A percentile compares a stretch with the other conserved stretches of the same genome.
These are phyloP conservation scores for Agriotes lineatus DNA, from an alignment of 2,888 invertebrate genomes.

Conservation along the genomic window DNA sequence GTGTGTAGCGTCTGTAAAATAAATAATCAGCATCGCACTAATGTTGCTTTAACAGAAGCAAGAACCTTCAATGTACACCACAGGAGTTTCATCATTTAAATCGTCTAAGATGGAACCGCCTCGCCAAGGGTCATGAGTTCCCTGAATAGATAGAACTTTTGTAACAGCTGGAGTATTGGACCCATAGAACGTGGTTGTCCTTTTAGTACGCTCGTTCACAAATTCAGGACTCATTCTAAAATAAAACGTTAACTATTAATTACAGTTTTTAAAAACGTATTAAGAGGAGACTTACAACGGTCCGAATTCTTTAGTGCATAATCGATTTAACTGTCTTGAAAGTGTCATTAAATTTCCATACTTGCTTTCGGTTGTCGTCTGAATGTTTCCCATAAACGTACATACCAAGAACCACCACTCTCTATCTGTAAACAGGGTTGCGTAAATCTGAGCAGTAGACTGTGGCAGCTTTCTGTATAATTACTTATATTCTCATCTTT, in stretches of 20 bases:
- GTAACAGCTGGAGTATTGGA: conserved; percentile 12
- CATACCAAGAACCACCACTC: conserved; percentile 4
- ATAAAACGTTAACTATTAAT: too few relatives aligned
- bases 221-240: neutral
- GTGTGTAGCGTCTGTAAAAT: neutral
- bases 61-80: conserved; percentile 4
- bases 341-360: neutral
- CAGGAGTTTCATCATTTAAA: conserved; percentile 16
- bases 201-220: neutral
- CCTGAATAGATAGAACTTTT: conserved; percentile 24
- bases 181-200: conserved; percentile 3
- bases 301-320: too few relatives aligned
- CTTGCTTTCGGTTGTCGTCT: neutral
- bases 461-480: too few relatives aligned
- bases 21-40: too few relatives aligned
- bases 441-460: too few relatives aligned
- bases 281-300: too few relatives aligned
- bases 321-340: too few relatives aligned
- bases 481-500: too few relatives aligned
- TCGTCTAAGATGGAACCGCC: conserved; percentile 10
- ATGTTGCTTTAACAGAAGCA: too few relatives aligned
- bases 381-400: conserved; percentile 2
- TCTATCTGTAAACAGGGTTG: neutral
- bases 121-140: conserved; percentile 25
- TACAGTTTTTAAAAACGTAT: too few relatives aligned